Conservation (phyloP, 1,140 invertebrate species). For the Diachasmimorpha longicaudata region DNA sequence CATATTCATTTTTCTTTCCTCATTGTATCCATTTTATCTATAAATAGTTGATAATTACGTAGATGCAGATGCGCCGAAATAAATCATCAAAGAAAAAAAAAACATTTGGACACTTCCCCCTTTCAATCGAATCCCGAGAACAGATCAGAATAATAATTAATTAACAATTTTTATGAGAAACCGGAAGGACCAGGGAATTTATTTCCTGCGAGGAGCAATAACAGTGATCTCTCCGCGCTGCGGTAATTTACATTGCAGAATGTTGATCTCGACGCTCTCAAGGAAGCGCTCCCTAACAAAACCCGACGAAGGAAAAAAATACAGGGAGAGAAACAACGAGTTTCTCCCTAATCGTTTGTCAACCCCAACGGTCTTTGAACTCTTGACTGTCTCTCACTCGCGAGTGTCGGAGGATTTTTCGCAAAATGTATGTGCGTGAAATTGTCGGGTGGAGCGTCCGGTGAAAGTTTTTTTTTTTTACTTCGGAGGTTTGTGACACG, state of each 20-base stretch:
- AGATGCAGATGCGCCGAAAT: too few species aligned
- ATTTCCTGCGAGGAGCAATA: background rate
- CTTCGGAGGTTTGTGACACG: background rate
- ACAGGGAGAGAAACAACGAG: background rate
- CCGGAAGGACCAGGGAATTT: background rate
- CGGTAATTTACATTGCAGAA: background rate
- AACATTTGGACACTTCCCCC: too few species aligned
- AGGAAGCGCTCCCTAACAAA: background rate
- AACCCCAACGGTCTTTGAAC: conserved; percentile 7
- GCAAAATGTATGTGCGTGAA: background rate
- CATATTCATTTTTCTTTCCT: too few species aligned
- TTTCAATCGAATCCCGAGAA: too few species aligned
- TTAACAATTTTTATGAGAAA: background rate
- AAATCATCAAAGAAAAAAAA: too few species aligned
- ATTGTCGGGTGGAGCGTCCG: background rate
- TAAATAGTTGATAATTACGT: too few species aligned
- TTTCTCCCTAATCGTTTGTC: conserved; percentile 5
- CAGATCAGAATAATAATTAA: background rate
- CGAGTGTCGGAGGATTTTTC: background rate
- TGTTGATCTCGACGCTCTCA: background rate
- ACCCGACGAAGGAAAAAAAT: background rate
- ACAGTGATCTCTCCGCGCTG: background rate
- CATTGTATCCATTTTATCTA: too few species aligned
- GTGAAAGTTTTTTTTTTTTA: conserved; percentile 1
- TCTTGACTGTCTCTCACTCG: background rate